Base-by-base conservation (phyloP, 2,888 invertebrate species). In the Drosophila putrida region DNA sequence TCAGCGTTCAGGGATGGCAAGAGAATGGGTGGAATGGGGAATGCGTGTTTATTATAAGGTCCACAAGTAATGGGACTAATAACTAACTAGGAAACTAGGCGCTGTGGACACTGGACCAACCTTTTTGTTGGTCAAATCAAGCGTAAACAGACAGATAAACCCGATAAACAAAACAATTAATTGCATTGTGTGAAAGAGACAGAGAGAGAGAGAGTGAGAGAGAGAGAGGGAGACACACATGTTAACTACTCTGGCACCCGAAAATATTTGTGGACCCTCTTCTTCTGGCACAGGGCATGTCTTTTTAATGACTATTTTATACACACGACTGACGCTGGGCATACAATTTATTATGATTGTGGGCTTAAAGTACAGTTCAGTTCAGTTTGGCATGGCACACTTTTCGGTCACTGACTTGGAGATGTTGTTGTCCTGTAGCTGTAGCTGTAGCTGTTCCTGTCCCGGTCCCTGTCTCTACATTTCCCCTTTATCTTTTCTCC, bases 261-360 rank as follows among this genome's bases (percentile, higher is more conserved):
- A 5, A 2, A 13, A 35, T 4, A 35, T 4, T 25, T 28, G 28
- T 9, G 33, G 6, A 51, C 35, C 33, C 50, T 50, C 41, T n/a
- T 28, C 33, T n/a, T 25, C 41, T 44, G n/a, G n/a, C n/a, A 50
- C 38, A 44, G 58, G 53, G 11, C 77, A 66, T 75, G 72, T 73
- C 79, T 71, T 84, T 83, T 83, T 87, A 87, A 83, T 83, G 85
- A 87, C 85, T 82, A 87, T 84, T 87, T 87, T 82, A 83, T 85
- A 85, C 83, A 83, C 83, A 83, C 88, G 82, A 87, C 88, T 87
- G 73, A 46, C 71, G 63, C 78, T 65, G 62, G 68, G 58, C 76
- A 72, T 61, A 79, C 82, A 72, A 83, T 83, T 82, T 83, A 87
- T 83, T 84, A 76, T 84, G 75, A 81, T 80, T 74, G 71, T 66